A percentile compares a stretch with the other conserved stretches of the same genome.
phyloP scores from a whole-genome alignment of 30 jellyfish, hydroid and myxozoan genomes.

The Sanderia malayensis region DNA sequence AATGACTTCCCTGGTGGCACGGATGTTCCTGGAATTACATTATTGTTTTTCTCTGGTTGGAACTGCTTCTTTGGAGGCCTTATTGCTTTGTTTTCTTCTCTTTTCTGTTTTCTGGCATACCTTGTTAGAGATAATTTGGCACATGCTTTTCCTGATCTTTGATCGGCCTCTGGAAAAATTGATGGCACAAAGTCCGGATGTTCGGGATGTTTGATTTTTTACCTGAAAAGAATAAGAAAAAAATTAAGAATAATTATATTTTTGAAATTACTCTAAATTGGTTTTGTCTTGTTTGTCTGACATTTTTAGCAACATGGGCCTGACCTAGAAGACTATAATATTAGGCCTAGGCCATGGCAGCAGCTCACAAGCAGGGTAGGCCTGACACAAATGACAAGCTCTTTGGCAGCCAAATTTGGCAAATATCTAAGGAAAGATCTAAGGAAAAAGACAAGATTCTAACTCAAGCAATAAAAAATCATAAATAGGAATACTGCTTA shows the following conservation, averaged over 20 bases:
- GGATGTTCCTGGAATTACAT: background rate
- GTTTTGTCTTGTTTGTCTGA: no score
- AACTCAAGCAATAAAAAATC: background rate
- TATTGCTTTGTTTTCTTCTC: background rate
- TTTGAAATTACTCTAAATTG: background rate
- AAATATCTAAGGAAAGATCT: background rate
- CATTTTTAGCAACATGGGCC: no score
- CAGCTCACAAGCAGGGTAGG: background rate
- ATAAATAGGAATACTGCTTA: background rate
- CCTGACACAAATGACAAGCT: background rate
- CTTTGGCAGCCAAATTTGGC: no score
- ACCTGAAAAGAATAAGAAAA: background rate
- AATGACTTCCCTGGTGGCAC: background rate
- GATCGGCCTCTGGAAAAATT: background rate
- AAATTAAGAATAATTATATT: no score
- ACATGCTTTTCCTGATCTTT: background rate
- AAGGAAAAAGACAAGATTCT: background rate
- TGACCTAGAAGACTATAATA: no score
- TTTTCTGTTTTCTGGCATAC: background rate
- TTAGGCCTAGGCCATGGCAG: no score
- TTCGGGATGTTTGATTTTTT: background rate
- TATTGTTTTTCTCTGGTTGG: background rate
- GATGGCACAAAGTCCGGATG: constrained; percentile 1
- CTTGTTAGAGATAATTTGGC: background rate
- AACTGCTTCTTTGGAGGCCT: background rate